Evolutionary conservation across 2,113 vertebrate species (phyloP), one percentile per base, ranked within the genome.

Genomic region (Ceuthmochares aereus): DNA sequence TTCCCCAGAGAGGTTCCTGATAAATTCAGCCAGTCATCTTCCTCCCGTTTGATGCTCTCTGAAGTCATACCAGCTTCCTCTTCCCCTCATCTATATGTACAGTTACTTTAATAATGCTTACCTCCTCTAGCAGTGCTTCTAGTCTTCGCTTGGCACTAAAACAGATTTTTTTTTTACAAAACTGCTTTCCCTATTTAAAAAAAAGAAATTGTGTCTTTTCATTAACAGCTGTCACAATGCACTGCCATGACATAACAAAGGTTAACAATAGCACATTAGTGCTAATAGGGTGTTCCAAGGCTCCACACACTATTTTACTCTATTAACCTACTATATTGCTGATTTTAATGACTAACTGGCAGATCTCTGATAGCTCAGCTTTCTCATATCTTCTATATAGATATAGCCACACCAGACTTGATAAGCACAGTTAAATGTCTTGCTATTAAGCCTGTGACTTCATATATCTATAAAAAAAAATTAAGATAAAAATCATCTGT

Each of bases 11-110:
- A 70, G 27, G 32, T 43, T 36, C 47, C 74, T 52, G 40, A 93
- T n/a, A 93, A 96, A 89, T 73, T 75, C 81, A 84, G 59, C 7
- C 37, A 95, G 60, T 78, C 86, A 80, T 63, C 42, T 51, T 82
- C 26, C 37, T 81, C 30, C 14, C 0, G 4, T 26, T 51, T 70
- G 68, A 86, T 1, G 13, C 23, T 47, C 36, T 84, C 68, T 55
- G n/a, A 83, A 95, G 76, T 63, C 79, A 86, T 72, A 45, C 15
- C 29, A 77, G 26, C 42, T 77, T 60, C 55, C 72, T 77, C 10
- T 18, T 86, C 34, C 47, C 14, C 23, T 90, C 9, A 2, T 8
- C 63, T 90, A 8, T 42, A 36, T 4, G 20, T 69, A 49, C 32
- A 64, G 59, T 56, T 49, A 54, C 17, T 55, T 80, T 73, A 93